Base-by-base conservation (phyloP, 2,113 vertebrate species). In the Cacatua alba region DNA sequence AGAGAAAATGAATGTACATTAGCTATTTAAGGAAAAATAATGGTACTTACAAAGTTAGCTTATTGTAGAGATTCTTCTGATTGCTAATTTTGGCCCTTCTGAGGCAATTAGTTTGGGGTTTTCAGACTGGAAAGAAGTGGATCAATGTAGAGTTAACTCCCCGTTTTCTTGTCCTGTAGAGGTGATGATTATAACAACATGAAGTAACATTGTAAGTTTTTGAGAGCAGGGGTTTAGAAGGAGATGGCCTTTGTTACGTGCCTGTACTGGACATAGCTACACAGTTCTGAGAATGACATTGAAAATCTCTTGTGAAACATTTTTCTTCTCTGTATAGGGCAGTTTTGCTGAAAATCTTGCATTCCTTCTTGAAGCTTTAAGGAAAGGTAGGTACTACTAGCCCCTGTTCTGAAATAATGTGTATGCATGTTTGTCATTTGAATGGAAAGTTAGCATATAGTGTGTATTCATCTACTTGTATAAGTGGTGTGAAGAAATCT, bases 311-410 rank as follows among this genome's bases (percentile, higher is more conserved):
- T 31, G 48, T 92, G 17, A 85, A 77, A 59, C 29, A 68, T 90
- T 6, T 79, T 77, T 83, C 28, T 93, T 41, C 37, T 55, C 81
- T 62, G 4, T 91, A 63, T 68, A 99, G 99, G 99, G 99, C 65
- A 99, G 99, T 69, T 99, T 99, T 98, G 99, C 99, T 49, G 99
- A 99, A 97, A 99, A 99, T 77, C 98, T 99, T 79, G 95, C 95
- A 1, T 99, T 99, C 96, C 98, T 99, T 31, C 97, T 99, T 51
- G 99, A 99, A 95, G 99, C 99, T 6, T 96, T 99, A 70, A 99
- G 98, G 97, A 99, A 97, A 98, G 99, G 99, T 99, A 86, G 96
- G 52, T 70, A 13, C 68, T 62, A 2, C 39, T 17, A 51, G 8
- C 12, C 33, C 25, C 33, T 51, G 16, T 23, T 31, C 20, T 68